Base-by-base conservation (phyloP, 2,797 vertebrate species). In the Notamacropus eugenii region DNA sequence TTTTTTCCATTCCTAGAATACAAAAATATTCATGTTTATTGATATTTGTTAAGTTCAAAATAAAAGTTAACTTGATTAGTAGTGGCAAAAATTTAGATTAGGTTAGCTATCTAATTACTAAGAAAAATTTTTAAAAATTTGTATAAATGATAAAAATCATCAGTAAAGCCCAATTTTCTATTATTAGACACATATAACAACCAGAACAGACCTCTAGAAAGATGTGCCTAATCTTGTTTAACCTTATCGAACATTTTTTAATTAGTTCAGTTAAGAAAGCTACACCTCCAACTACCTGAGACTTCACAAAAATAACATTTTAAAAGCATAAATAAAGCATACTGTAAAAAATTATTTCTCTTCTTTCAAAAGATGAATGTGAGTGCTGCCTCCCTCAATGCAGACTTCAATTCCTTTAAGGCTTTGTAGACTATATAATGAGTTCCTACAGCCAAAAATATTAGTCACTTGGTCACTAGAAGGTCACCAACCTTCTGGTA, bases 321-420 rank as follows among this genome's bases (percentile, higher is more conserved):
- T 92, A 90, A 93, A 92, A 93, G 91, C n/a, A 94, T 27, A 91
- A 62, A 62, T 62, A 67, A 54, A 92, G 46, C 29, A 95, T 87
- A 31, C 28, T 95, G n/a, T 58, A 3, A 96, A 95, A 29, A 67
- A 87, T 46, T 92, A 54, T 34, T 57, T 90, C 19, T 95, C 28
- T n/a, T 62, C 56, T 91, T 91, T 54, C 91, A 93, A 94, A 95
- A 93, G 40, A 29, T 67, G 62, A 67, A n/a, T n/a, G 14, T n/a
- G 62, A 67, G 34, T 67, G 19, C 12, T 67, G 1, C 16, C 62
- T n/a, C 62, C 34, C 34, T n/a, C 62, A 67, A 34, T n/a, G 14
- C 31, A 67, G 13, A 62, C 31, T 34, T 11, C 13, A n/a, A n/a
- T 14, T 62, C 29, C 59, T 62, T 62, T 67, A n/a, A n/a, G 34